Base-by-base conservation (phyloP, 2,888 invertebrate genomes). In the Melieria omissa region DNA sequence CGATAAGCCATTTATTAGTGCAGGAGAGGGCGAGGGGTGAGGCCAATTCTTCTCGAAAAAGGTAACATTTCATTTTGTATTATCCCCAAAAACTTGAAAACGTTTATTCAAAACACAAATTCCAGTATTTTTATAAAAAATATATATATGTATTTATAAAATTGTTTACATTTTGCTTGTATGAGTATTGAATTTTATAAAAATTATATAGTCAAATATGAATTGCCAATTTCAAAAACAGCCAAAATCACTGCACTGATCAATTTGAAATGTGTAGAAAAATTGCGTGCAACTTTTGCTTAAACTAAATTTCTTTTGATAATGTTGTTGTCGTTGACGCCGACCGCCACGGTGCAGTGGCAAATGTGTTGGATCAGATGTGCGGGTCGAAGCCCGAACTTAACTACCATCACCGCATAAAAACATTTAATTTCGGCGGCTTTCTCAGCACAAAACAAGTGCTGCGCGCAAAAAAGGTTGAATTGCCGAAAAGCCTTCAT, bases 131-230 rank as follows among this genome's bases (percentile, higher is more conserved):
- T 42, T 62, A 49, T 29, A 57, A 67, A 29, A 76, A 73, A 78
- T 78, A n/a, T 49, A 45, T 63, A 79, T 78, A 76, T 71, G 55
- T 54, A 12, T 72, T 70, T 75, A 74, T 70, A 61, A 72, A 76
- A 70, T 65, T 64, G 62, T 61, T 68, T 73, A 74, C 68, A 71
- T 60, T 29, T 44, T 42, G 7, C 12, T 6, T 10, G 29, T 60
- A 60, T 69, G 64, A 46, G 61, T 64, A 54, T 71, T 72, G 44
- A 79, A 77, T 41, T 52, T 64, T 64, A 64, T 64, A 46, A 64
- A 64, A 55, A 46, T 29, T 7, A 41, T 29, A 49, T 57, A 29
- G 9, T 16, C 14, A 6, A 16, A 57, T 29, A 57, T 57, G 9
- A 55, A 29, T 67, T 49, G 45, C 12, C 29, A 52, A 47, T 52